Conservation (phyloP, 64 coral and sea anemone genomes). For the Orbicella faveolata region DNA sequence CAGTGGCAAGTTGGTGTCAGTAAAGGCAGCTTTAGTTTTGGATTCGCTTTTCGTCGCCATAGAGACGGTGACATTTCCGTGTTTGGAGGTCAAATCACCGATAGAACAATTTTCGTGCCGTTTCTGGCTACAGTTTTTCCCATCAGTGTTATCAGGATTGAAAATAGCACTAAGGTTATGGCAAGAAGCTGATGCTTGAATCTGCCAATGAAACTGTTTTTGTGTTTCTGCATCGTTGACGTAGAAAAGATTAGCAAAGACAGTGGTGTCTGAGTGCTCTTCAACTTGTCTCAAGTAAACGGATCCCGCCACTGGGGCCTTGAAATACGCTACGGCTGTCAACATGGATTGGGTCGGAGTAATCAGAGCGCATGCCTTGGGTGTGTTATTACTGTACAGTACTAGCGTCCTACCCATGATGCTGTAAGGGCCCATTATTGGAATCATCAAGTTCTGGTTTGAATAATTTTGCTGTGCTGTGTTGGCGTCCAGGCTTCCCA, state of each 20-base stretch:
- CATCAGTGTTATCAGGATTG: conserved; percentile 36
- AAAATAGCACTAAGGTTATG: conserved; percentile 8
- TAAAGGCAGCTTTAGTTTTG: conserved; percentile 39
- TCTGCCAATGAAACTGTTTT: conserved; percentile 46
- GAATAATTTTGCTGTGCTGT: conserved; percentile 19
- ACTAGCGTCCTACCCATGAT: conserved; percentile 79
- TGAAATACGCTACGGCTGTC: conserved; percentile 55
- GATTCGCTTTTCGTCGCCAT: conserved; percentile 31
- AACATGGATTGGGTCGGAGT: conserved; percentile 6
- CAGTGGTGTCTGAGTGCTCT: conserved; percentile 25
- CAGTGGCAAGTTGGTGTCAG: conserved; percentile 71
- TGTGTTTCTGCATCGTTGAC: conserved; percentile 15
- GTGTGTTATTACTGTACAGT: conserved; percentile 20
- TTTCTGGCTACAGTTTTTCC: conserved; percentile 27
- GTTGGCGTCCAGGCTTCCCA: conserved; percentile 37
- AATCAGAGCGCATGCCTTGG: conserved; percentile 72
- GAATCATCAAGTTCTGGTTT: conserved; percentile 36
- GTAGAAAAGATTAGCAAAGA: conserved; percentile 72
- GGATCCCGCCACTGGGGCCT: conserved; percentile 66
- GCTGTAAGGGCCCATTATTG: conserved; percentile 64
- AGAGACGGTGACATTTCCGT: conserved; percentile 36
- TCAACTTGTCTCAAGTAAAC: conserved; percentile 70
- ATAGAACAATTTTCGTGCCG: conserved; percentile 48
- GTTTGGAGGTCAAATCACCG: conserved; percentile 64
- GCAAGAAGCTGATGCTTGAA: conserved; percentile 41